Base-by-base conservation (phyloP, 2,888 invertebrate species). In the Eubasilissa splendida region DNA sequence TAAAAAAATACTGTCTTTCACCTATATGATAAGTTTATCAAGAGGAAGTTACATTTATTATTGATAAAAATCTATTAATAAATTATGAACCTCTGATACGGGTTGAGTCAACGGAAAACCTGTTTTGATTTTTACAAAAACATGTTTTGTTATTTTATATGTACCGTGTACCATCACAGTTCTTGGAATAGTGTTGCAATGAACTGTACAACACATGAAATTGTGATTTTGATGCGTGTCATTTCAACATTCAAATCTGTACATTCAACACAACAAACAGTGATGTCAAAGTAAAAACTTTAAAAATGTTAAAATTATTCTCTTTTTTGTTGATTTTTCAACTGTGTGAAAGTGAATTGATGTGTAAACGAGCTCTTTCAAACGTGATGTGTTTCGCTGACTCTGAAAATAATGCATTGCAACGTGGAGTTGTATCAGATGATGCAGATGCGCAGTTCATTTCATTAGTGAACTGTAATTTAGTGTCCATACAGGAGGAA, bases 361-460 rank as follows among this genome's bases (percentile, higher is more conserved):
- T 31, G 3, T 76, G 76, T 12, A 63, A 76, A 22, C 60, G 63
- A 52, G 76, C 50, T 4, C 5, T 60, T 7, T 22, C 50, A 9
- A 63, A 60, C 22, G 56, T 80, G 5, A 65, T 31, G 31, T 79
- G 79, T 53, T 50, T 56, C 1, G 22, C 79, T 3, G 76, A 80
- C 11, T 66, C 60, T 2, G 53, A 77, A 31, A 59, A 68, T 59
- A 82, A 81, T 53, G 58, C 68, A 14, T 56, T 83, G 33, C 68
- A 66, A 52, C 10, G 60, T 52, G 83, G 82, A 12, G 54, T n/a
- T 7, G 77, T 82, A 3, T 82, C 83, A 9, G 82, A 82, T 22
- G 74, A 78, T n/a, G 60, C n/a, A 4, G 77, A 82, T n/a, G 14
- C 73, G 1, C 12, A 80, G 31, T 42, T 52, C 10, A 33, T 83